A percentile compares a stretch with the other conserved stretches of the same genome.
These are phyloP conservation scores for Scomberomorus guttatus DNA, from an alignment of 2,797 vertebrate species.

Conservation along the genomic window DNA sequence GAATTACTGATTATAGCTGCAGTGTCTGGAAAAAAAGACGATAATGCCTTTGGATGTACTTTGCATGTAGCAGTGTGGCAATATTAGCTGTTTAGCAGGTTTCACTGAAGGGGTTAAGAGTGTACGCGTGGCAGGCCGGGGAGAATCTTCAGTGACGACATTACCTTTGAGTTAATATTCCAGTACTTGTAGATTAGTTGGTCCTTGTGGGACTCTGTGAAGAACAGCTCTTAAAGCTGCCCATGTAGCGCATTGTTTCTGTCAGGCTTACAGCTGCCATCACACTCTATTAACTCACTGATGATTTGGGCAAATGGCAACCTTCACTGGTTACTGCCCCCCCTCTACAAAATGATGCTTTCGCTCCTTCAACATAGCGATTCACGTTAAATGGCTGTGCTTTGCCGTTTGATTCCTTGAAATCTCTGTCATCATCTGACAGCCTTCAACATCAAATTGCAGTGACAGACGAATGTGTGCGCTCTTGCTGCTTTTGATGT, in stretches of 20 bases:
- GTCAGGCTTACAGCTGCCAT: conserved; percentile 67
- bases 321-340: conserved; percentile 41
- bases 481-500: conserved; percentile 31
- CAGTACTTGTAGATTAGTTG: conserved; percentile 56
- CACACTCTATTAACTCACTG: conserved; percentile 57
- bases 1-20: background rate
- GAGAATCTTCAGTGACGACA: conserved; percentile 32
- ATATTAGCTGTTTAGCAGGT: conserved; percentile 19
- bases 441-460: conserved; percentile 30
- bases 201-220: conserved; percentile 39
- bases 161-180: conserved; percentile 60
- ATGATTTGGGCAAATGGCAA: conserved; percentile 47
- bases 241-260: conserved; percentile 62
- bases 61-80: background rate
- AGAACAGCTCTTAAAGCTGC: conserved; percentile 42
- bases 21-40: background rate
- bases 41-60: too few relatives aligned
- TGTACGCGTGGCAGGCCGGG: conserved; percentile 31
- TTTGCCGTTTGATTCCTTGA: conserved; percentile 35
- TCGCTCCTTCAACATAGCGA: conserved; percentile 8
- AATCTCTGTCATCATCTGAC: conserved; percentile 31
- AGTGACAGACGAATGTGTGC: conserved; percentile 17
- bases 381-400: conserved; percentile 29
- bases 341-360: conserved; percentile 44
- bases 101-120: conserved; percentile 10